A percentile compares a stretch with the other conserved stretches of the same genome.
Evolutionary conservation across 2,888 invertebrate genomes (phyloP).

Genomic region (Labia minor): DNA sequence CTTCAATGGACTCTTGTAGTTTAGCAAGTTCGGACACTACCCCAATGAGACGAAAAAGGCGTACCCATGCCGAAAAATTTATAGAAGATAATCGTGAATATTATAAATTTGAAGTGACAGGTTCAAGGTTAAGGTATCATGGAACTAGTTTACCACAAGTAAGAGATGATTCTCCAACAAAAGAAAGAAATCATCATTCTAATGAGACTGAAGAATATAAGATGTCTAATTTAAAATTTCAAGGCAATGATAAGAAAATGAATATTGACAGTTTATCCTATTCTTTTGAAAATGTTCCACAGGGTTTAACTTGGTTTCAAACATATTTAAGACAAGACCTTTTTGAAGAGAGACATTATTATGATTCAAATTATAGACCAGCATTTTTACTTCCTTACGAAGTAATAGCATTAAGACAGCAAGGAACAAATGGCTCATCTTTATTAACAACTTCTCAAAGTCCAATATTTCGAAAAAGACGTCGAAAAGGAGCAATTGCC

Average conservation of each 20-base stretch:
- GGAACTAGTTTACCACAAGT: background rate
- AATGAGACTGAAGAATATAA: conserved; percentile 33
- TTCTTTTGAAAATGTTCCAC: conserved; percentile 64
- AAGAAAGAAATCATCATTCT: conserved; percentile 29
- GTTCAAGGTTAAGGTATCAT: conserved; percentile 40
- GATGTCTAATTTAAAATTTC: conserved; percentile 33
- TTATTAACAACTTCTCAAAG: conserved; percentile 33
- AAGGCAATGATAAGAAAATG: conserved; percentile 28
- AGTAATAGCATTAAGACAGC: conserved; percentile 30
- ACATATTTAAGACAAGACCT: conserved; percentile 67
- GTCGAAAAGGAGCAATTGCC: conserved; percentile 25
- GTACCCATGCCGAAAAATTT: conserved; percentile 47
- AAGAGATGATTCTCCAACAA: background rate
- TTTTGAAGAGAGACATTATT: conserved; percentile 46
- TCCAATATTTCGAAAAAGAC: conserved; percentile 20
- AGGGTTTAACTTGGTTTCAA: conserved; percentile 65
- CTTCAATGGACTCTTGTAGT: conserved; percentile 15
- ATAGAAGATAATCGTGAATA: conserved; percentile 49
- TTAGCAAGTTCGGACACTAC: conserved; percentile 23
- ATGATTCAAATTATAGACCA: conserved; percentile 43
- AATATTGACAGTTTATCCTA: conserved; percentile 53
- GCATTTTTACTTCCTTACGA: conserved; percentile 66
- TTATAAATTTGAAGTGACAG: conserved; percentile 42
- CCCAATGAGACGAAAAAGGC: conserved; percentile 34
- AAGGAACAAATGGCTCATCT: conserved; percentile 49